These are phyloP conservation scores for Corythornis cristatus DNA, from an alignment of 2,113 vertebrate genomes.

Conservation along the genomic window DNA sequence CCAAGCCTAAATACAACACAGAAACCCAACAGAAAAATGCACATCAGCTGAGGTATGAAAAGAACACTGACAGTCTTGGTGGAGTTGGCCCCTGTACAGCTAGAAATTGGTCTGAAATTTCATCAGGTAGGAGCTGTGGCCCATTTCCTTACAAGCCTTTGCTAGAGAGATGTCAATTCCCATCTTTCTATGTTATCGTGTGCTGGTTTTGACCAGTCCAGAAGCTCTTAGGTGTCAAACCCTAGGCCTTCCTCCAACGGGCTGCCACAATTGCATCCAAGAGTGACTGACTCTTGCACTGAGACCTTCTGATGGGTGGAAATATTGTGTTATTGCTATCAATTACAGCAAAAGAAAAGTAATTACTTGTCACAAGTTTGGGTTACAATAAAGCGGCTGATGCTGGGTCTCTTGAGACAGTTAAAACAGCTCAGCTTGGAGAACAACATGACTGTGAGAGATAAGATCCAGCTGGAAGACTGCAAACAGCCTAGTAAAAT, in stretches of 20 bases:
- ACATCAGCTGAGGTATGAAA: neutral
- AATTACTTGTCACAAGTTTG: neutral
- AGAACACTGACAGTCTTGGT: neutral
- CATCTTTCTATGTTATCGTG: neutral
- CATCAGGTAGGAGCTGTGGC: neutral
- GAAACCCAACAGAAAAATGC: neutral
- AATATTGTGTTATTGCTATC: constrained; percentile 3
- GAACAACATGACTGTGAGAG: neutral
- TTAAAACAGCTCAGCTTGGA: constrained; percentile 18
- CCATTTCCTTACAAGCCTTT: neutral
- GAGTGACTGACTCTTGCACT: neutral
- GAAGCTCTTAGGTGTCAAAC: neutral
- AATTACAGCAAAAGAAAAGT: neutral
- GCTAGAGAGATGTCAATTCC: neutral
- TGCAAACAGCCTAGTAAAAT: neutral
- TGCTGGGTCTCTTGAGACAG: neutral
- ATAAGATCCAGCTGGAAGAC: constrained; percentile 23
- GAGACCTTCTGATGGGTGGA: neutral
- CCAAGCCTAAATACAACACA: neutral
- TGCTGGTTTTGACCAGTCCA: neutral
- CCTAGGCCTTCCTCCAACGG: neutral
- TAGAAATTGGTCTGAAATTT: neutral
- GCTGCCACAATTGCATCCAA: neutral
- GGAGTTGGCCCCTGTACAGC: neutral
- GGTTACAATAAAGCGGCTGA: constrained; percentile 28